Evolutionary conservation across 2,113 vertebrate genomes (phyloP).

Genomic region (Gadus macrocephalus): DNA sequence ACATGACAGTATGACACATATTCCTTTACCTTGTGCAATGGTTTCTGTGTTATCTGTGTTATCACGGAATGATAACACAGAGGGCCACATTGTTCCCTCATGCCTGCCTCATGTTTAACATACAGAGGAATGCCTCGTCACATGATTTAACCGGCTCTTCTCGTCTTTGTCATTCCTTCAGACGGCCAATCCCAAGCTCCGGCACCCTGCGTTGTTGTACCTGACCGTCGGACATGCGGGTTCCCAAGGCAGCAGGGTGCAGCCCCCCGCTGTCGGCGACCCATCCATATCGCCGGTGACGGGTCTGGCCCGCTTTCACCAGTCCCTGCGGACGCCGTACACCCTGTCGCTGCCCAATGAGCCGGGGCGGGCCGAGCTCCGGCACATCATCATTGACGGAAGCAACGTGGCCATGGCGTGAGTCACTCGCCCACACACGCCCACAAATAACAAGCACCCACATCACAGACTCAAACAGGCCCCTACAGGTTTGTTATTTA

Average conservation of each 20-base stretch:
- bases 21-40: background rate
- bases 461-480: too few relatives aligned
- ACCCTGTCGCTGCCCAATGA: conserved; percentile 86
- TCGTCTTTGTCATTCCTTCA: conserved; percentile 15
- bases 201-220: conserved; percentile 58
- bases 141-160: conserved; percentile 11
- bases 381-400: conserved; percentile 93
- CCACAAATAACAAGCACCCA: too few relatives aligned
- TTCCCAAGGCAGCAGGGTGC: conserved; percentile 31
- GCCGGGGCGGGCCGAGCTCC: conserved; percentile 76
- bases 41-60: background rate
- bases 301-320: conserved; percentile 84
- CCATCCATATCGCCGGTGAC: conserved; percentile 75
- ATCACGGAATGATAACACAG: background rate
- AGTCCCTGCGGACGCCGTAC: conserved; percentile 85
- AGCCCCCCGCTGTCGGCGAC: conserved; percentile 41
- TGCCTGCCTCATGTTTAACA: background rate
- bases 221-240: conserved; percentile 56
- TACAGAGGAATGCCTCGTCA: background rate
- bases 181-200: conserved; percentile 45
- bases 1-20: too few relatives aligned
- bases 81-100: background rate
- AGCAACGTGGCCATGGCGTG: conserved; percentile 97
- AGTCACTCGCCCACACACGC: conserved; percentile 60
- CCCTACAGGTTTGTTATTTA: too few relatives aligned